phyloP scores from a whole-genome alignment of 2,797 vertebrate species.

The Myotis pilosus region DNA sequence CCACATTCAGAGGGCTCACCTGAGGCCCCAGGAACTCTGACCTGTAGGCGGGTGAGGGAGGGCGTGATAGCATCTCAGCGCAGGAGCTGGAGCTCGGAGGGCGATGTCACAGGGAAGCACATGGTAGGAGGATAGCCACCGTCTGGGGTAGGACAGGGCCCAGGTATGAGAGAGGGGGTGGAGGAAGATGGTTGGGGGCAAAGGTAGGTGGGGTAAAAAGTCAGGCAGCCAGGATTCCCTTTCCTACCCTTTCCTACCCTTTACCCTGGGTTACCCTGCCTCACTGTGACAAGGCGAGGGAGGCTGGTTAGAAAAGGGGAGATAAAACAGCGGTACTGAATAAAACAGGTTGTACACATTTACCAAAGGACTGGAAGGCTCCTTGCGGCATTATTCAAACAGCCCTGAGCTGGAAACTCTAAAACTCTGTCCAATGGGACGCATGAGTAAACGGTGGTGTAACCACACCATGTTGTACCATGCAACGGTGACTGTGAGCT shows the following conservation, averaged over 20 bases:
- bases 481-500: background rate
- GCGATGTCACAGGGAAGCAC: background rate
- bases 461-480: no score
- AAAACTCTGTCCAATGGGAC: background rate
- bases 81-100: background rate
- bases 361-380: background rate
- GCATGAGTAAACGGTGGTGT: background rate
- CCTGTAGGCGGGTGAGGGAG: background rate
- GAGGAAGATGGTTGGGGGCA: background rate
- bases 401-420: background rate
- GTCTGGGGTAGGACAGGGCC: background rate
- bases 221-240: background rate
- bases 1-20: background rate
- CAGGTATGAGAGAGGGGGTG: background rate
- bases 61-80: fast-evolving
- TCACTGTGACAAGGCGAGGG: background rate
- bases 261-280: background rate
- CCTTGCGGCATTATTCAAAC: background rate
- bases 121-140: background rate
- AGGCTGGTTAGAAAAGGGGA: background rate
- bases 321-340: background rate
- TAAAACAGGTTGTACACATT: background rate
- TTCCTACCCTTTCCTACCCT: no score
- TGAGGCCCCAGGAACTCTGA: background rate
- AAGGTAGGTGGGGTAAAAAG: background rate